phyloP scores from a whole-genome alignment of 53 echinoderm and acorn worm genomes.

The Pentamera pediparva region DNA sequence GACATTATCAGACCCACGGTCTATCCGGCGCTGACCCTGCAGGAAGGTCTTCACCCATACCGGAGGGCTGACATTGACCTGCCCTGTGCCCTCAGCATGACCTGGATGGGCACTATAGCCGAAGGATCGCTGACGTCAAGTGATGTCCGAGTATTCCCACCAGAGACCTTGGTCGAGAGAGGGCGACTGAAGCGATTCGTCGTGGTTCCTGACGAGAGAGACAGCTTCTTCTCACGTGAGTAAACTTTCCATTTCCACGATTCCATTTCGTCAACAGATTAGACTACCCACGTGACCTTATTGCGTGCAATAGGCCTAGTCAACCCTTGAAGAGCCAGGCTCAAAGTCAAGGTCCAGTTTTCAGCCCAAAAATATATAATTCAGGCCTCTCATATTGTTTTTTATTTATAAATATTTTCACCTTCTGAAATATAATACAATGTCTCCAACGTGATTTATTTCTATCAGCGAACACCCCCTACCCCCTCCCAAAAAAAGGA shows the following conservation, averaged over 20 bases:
- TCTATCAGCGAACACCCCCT: too few species aligned
- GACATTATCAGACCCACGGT: conserved; percentile 1
- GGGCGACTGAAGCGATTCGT: conserved; percentile 57
- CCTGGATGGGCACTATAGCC: conserved; percentile 46
- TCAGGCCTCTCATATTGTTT: too few species aligned
- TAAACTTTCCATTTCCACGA: not conserved
- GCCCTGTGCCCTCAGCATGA: conserved; percentile 30
- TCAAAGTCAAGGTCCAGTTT: too few species aligned
- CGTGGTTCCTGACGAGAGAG: conserved; percentile 33
- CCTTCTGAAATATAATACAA: too few species aligned
- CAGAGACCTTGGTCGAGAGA: conserved; percentile 35
- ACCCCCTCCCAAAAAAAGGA: too few species aligned
- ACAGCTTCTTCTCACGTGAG: conserved; percentile 19
- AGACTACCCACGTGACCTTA: too few species aligned
- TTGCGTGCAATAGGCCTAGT: too few species aligned
- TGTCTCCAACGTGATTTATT: too few species aligned
- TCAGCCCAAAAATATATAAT: too few species aligned
- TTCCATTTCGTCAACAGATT: not conserved
- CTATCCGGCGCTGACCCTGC: not conserved
- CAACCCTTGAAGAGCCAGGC: too few species aligned
- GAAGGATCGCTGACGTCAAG: conserved; percentile 48
- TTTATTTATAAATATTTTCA: too few species aligned
- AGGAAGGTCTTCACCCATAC: conserved; percentile 10
- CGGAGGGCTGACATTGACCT: conserved; percentile 15
- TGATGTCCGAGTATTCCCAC: conserved; percentile 16